phyloP scores from a whole-genome alignment of 2,797 vertebrate genomes.

The Sphaeramia orbicularis region DNA sequence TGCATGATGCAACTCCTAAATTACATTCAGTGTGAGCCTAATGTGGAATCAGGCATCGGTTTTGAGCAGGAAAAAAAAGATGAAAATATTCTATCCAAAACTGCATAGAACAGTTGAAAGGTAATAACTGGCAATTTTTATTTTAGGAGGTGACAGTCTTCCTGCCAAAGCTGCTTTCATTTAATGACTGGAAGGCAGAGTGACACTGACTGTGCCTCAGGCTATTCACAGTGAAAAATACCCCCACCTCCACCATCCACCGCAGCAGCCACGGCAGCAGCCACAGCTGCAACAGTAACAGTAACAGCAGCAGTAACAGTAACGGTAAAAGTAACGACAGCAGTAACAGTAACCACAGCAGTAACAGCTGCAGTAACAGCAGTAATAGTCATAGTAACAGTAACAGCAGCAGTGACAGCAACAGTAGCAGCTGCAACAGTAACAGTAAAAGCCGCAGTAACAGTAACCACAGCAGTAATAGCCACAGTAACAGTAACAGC shows the following conservation, averaged over 20 bases:
- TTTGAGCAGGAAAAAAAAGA: conserved; percentile 2
- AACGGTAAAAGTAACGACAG: conserved; percentile 1
- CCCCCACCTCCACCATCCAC: background rate
- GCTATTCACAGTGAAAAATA: conserved; percentile 58
- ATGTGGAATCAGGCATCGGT: conserved; percentile 2
- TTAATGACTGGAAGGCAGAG: conserved; percentile 56
- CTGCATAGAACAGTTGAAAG: conserved; percentile 37
- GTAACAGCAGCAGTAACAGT: background rate
- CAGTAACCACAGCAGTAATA: no score
- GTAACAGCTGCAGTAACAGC: no score
- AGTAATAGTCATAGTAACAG: no score
- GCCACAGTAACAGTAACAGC: no score
- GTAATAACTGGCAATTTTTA: conserved; percentile 49
- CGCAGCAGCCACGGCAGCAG: no score
- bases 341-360: no score
- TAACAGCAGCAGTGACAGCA: no score
- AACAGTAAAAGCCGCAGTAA: no score
- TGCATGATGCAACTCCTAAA: background rate
- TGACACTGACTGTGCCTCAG: conserved; percentile 57
- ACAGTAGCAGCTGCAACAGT: no score
- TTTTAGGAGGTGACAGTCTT: conserved; percentile 39
- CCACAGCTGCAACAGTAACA: no score
- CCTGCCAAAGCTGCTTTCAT: conserved; percentile 47
- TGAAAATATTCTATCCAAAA: conserved; percentile 1
- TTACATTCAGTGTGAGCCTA: background rate